Evolutionary conservation across 2,888 invertebrate species (phyloP), one percentile per base, ranked within the genome.

Genomic region (Escarpia spicata): DNA sequence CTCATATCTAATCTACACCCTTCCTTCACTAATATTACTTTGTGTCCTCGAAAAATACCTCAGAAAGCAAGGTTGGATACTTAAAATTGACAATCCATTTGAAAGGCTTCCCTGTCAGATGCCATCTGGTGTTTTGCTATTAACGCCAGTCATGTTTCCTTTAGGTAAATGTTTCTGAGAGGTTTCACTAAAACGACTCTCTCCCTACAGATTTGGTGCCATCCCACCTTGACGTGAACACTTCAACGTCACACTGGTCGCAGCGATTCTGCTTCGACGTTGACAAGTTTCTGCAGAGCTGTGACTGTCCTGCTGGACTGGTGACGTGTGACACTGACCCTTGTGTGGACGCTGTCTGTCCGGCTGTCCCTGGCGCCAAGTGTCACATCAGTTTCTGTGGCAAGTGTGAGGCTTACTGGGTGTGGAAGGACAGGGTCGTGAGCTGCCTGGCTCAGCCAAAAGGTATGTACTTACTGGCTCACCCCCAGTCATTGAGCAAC

Each of bases 351-450:
- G 94, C 93, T 45, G 93, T 94, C 4, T 96, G 96, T 93, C 94
- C 94, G 19, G 94, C 95, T 15, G 95, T 95, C 92, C 96, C 96
- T 2, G 95, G 95, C 91, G 96, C 96, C 15, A 94, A 92, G 19
- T 96, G 96, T 93, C 93, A 93, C 26, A 93, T 96, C n/a, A 94
- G 94, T 92, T 95, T 95, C 93, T 96, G 96, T 93, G 95, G 94
- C 0, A 93, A 92, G 10, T 96, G 96, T 93, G 94, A 93, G n/a
- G 94, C 95, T 19, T 93, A 92, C 8, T 96, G 96, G 95, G 94
- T 94, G 91, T 93, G 94, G n/a, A 94, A 95, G 75, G 95, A 95
- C 15, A 93, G 91, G 90, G 93, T 93, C 44, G 95, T 95, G 15
- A 94, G 95, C 92, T 96, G 96, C 93, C 92, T 92, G 60, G 94